A percentile compares a stretch with the other conserved stretches of the same genome.
phyloP scores from a whole-genome alignment of 1,140 invertebrate species.

The Calycopis cecrops region DNA sequence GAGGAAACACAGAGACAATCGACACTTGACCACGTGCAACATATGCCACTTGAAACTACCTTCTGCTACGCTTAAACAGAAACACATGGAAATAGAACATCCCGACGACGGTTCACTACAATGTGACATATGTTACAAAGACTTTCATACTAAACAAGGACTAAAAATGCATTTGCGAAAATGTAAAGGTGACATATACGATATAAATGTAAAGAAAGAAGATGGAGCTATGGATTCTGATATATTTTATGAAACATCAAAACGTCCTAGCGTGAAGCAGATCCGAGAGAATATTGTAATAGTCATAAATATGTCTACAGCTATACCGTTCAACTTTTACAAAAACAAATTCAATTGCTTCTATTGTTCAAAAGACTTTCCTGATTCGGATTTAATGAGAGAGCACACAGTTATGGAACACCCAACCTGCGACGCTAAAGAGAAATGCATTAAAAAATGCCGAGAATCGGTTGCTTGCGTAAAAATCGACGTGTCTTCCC shows the following conservation, averaged over 20 bases:
- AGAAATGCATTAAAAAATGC: conserved; percentile 58
- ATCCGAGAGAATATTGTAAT: conserved; percentile 59
- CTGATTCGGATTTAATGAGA: conserved; percentile 53
- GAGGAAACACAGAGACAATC: conserved; percentile 55
- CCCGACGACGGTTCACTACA: conserved; percentile 56
- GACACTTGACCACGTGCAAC: conserved; percentile 53
- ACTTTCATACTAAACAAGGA: conserved; percentile 61
- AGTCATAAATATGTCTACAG: conserved; percentile 62
- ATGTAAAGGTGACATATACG: conserved; percentile 45
- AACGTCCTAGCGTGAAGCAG: conserved; percentile 57
- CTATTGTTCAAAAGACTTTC: conserved; percentile 62
- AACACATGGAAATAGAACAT: conserved; percentile 58
- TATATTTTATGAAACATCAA: conserved; percentile 37
- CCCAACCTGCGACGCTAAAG: conserved; percentile 50
- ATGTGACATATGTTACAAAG: conserved; percentile 57
- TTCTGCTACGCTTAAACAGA: conserved; percentile 53
- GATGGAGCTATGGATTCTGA: conserved; percentile 49
- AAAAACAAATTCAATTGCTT: conserved; percentile 68
- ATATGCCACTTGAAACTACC: conserved; percentile 56
- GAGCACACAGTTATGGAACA: conserved; percentile 57
- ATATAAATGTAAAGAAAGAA: conserved; percentile 47
- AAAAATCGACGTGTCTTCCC: conserved; percentile 57
- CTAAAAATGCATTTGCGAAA: conserved; percentile 57
- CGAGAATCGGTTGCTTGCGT: conserved; percentile 56
- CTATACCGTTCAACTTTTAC: conserved; percentile 64